phyloP scores from a whole-genome alignment of 2,113 vertebrate species.

The human (Homo sapiens) region GRCh38 chr4:146132001-146132500 shows the following conservation, averaged over 20 bases:
- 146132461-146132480: background rate
- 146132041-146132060: background rate
- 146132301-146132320: background rate
- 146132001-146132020: background rate
- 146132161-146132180: background rate
- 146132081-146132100: background rate
- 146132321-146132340: background rate
- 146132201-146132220: background rate
- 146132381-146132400: background rate
- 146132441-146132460: background rate
- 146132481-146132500: background rate
- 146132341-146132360: too few species aligned
- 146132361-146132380: background rate
- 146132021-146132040: background rate
- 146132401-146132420: background rate
- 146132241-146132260: background rate
- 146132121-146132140: background rate
- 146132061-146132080: background rate
- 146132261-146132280: rapidly evolving
- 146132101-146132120: background rate
- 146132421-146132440: background rate
- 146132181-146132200: background rate
- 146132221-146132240: background rate
- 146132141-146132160: background rate
- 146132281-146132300: background rate